Conservation (phyloP, 2,113 vertebrate species). For the Chloropsis cyanopogon region DNA sequence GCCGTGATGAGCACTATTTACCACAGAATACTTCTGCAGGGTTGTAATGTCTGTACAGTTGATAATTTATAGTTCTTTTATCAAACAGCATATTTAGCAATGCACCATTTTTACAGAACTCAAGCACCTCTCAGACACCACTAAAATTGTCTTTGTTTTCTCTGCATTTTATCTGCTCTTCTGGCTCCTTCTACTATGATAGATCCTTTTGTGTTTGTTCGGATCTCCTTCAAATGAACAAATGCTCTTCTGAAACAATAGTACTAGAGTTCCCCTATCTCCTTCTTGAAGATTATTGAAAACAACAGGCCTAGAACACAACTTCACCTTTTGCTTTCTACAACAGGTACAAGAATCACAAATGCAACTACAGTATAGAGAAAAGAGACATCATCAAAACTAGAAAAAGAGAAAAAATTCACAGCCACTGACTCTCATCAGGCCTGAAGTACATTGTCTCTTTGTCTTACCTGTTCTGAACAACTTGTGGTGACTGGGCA, state of each 20-base stretch:
- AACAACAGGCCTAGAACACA: background rate
- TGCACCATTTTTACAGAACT: background rate
- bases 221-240: background rate
- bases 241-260: background rate
- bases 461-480: background rate
- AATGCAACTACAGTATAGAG: background rate
- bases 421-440: background rate
- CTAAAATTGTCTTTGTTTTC: background rate
- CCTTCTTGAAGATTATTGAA: background rate
- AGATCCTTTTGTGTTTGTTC: background rate
- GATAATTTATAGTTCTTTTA: background rate
- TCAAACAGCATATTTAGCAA: background rate
- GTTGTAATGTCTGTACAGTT: background rate
- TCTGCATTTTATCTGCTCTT: background rate
- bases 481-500: background rate
- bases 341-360: background rate
- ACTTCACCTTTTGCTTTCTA: background rate
- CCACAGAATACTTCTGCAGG: background rate
- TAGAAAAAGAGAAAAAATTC: background rate
- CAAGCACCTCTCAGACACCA: background rate
- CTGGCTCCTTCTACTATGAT: background rate
- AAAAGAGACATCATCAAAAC: background rate
- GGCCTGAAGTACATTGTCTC: background rate
- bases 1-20: background rate
- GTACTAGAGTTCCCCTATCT: background rate